These are phyloP conservation scores for Ascidia mentula DNA, from an alignment of 23 tunicate species.

Conservation along the genomic window DNA sequence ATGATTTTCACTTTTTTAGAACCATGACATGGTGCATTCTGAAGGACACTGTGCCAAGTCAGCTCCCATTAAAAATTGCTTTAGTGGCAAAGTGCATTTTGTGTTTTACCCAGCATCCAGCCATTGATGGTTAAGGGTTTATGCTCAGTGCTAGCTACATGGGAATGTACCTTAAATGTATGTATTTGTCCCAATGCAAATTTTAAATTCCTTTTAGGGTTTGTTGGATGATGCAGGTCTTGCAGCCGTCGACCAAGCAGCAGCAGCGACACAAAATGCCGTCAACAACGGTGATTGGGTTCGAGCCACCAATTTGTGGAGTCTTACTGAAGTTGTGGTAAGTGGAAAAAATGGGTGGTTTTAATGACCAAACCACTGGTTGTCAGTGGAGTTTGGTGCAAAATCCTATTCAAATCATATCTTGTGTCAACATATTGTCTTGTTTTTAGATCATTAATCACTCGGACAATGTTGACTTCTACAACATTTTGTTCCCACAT, in stretches of 20 bases:
- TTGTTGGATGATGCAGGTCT: conserved; percentile 68
- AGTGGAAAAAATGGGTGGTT: not conserved
- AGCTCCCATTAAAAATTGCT: no score
- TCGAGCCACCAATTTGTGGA: conserved; percentile 76
- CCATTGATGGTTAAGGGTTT: no score
- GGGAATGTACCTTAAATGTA: no score
- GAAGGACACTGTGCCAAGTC: no score
- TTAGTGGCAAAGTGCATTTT: no score
- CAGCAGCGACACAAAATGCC: conserved; percentile 67
- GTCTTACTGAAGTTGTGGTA: conserved; percentile 66
- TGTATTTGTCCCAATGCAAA: no score
- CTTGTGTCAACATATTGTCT: not conserved
- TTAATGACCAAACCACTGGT: no score
- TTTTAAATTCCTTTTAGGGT: conserved; percentile 52
- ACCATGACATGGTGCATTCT: no score
- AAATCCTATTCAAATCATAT: not conserved
- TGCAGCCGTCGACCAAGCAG: conserved; percentile 48
- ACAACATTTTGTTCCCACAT: conserved; percentile 85
- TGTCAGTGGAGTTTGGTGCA: no score
- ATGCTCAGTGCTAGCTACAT: no score
- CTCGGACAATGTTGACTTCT: conserved; percentile 86
- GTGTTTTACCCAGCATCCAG: no score
- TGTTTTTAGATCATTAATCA: conserved; percentile 39
- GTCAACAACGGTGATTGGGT: conserved; percentile 77
- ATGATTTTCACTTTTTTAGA: no score